phyloP scores from a whole-genome alignment of 2,113 vertebrate species.

The Sinocyclocheilus grahami region DNA sequence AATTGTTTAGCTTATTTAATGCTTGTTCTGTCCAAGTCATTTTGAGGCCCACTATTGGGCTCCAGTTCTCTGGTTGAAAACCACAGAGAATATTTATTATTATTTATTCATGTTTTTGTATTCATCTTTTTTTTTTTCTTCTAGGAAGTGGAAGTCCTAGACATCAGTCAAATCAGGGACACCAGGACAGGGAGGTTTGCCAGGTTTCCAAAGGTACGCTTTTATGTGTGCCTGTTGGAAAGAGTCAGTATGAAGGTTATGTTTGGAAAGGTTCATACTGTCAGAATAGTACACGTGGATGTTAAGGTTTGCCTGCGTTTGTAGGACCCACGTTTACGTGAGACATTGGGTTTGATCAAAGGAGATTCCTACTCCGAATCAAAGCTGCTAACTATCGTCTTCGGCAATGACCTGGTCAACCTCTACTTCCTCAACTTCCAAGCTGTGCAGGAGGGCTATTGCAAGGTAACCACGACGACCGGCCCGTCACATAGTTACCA shows the following conservation, averaged over 20 bases:
- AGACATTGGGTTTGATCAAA: conserved; percentile 75
- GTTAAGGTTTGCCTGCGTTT: conserved; percentile 43
- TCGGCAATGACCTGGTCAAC: conserved; percentile 86
- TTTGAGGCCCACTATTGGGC: too few species aligned
- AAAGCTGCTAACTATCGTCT: conserved; percentile 82
- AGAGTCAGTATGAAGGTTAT: neutral
- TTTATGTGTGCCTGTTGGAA: conserved; percentile 33
- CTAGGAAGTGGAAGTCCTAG: conserved; percentile 85
- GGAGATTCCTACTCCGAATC: conserved; percentile 68
- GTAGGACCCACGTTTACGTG: conserved; percentile 81
- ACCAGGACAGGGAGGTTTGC: conserved; percentile 85
- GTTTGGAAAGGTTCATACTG: conserved; percentile 8
- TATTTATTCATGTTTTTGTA: conserved; percentile 1
- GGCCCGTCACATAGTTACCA: neutral
- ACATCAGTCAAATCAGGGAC: conserved; percentile 87
- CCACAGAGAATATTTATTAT: neutral
- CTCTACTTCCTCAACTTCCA: conserved; percentile 86
- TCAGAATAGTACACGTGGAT: neutral
- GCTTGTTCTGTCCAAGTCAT: neutral
- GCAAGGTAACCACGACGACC: conserved; percentile 78
- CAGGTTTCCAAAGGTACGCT: conserved; percentile 82
- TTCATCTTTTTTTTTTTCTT: conserved; percentile 17
- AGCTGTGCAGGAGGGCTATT: conserved; percentile 79
- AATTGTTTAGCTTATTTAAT: neutral
- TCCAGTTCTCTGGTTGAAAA: too few species aligned